Evolutionary conservation across 2,113 vertebrate species (phyloP).

Genomic region (Ptyas mucosa): DNA sequence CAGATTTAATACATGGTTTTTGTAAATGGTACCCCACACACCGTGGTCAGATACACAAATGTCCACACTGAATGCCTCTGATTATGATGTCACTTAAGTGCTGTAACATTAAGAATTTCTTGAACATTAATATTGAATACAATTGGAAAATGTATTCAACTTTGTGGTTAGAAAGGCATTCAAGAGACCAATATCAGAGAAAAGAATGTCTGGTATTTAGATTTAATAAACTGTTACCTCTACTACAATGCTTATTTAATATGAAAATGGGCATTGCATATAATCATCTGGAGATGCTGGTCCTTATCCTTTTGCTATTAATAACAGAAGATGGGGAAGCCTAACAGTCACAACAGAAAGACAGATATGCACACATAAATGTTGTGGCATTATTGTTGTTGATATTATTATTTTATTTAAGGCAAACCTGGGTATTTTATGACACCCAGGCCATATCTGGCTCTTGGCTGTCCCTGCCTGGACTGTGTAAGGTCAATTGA

Average conservation of each 20-base stretch:
- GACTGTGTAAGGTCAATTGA: neutral
- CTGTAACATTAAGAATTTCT: neutral
- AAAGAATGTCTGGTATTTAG: neutral
- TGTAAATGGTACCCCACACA: slow-evolving; percentile 16
- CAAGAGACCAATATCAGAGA: neutral
- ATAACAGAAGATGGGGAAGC: neutral
- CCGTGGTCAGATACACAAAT: neutral
- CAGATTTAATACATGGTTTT: slow-evolving; percentile 1
- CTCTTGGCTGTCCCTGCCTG: neutral
- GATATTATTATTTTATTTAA: neutral
- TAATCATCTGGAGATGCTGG: neutral
- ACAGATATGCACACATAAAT: neutral
- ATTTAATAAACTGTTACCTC: neutral
- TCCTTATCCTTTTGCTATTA: neutral
- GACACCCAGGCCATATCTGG: neutral
- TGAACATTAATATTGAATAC: neutral
- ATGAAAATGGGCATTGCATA: neutral
- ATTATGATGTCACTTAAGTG: slow-evolving; percentile 11
- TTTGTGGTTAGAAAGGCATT: neutral
- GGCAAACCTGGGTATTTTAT: neutral
- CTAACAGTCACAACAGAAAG: neutral
- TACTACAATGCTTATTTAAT: neutral
- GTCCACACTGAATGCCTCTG: neutral
- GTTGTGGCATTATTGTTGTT: neutral
- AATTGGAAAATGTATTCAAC: neutral